Base-by-base conservation (phyloP, 2,797 vertebrate species). In the Silurus lanzhouensis region DNA sequence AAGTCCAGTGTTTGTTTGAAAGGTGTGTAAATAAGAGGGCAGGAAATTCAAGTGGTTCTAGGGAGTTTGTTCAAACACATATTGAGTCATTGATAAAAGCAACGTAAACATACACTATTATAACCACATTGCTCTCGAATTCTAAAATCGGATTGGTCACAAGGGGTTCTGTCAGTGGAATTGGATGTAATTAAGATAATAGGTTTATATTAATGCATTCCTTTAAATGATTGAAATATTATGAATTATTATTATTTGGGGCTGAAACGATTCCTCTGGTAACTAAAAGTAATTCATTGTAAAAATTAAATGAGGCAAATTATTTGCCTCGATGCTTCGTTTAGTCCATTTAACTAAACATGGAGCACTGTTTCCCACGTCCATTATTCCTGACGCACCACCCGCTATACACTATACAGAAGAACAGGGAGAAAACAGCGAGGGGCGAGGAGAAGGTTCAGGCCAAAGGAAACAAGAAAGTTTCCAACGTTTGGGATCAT, bases 11-110 rank as follows among this genome's bases (percentile, higher is more conserved):
- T 74, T 58, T 84, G 27, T 81, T 44, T 83, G 88, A 88, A 88
- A 72, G 90, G 91, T 64, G 64, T 84, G 85, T 86, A 91, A 93
- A 91, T 92, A 88, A 90, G 88, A 91, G 93, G 92, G 90, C 90
- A 86, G 82, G 63, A 88, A 88, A 81, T 88, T 87, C 87, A 81
- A 66, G 71, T 64, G 44, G 48, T 27, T 75, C 68, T 58, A 19
- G 10, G 25, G 58, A 75, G 20, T 64, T 74, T 61, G 55, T 38
- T 81, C 58, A 84, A 84, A 85, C 67, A 81, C 44, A 63, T 71
- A 63, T 61, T 70, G 55, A 31, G 22, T 6, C 84, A 20, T 4
- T 48, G 17, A 80, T 10, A n/a, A 67, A 67, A 46, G 55, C 46
- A 57, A 5, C 25, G 48, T 81, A 74, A 85, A 81, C 78, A 85